Evolutionary conservation across 1,140 invertebrate genomes (phyloP).

Genomic region (Drosophila bocki): DNA sequence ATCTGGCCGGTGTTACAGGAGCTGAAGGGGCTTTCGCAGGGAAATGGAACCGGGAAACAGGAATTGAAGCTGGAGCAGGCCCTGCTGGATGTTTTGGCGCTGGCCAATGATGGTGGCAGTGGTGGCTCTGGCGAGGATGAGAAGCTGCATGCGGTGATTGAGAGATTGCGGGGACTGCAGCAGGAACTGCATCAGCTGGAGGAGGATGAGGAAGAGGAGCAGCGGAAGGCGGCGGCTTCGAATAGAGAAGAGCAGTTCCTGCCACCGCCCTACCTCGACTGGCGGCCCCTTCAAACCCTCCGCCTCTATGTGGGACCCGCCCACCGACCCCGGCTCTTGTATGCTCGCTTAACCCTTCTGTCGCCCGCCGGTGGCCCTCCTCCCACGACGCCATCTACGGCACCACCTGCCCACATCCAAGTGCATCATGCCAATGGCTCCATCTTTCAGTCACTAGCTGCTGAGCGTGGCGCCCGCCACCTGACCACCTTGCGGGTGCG

Average conservation of each 20-base stretch:
- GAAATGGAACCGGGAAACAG: not conserved
- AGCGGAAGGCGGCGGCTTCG: slow-evolving; percentile 2
- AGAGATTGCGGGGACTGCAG: slow-evolving; percentile 54
- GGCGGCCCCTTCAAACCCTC: slow-evolving; percentile 47
- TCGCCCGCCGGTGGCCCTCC: not conserved
- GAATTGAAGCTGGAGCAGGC: slow-evolving; percentile 35
- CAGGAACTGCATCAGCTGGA: slow-evolving; percentile 13
- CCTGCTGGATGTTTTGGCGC: slow-evolving; percentile 54
- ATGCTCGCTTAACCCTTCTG: slow-evolving; percentile 54
- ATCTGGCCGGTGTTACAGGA: slow-evolving; percentile 66
- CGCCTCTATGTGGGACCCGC: slow-evolving; percentile 50
- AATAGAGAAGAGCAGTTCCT: slow-evolving; percentile 4
- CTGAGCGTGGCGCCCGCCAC: slow-evolving; percentile 51
- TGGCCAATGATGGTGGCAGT: slow-evolving; percentile 47
- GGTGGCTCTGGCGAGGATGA: slow-evolving; percentile 12
- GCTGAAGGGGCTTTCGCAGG: slow-evolving; percentile 21
- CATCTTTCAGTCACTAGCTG: slow-evolving; percentile 69
- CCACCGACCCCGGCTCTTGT: slow-evolving; percentile 30
- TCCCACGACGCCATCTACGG: slow-evolving; percentile 48
- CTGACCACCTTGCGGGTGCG: slow-evolving; percentile 60
- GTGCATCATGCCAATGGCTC: slow-evolving; percentile 65
- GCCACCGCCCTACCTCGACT: not conserved
- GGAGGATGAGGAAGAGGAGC: not conserved
- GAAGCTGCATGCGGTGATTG: slow-evolving; percentile 61
- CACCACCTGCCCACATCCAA: slow-evolving; percentile 58